Percentiles rank a stretch among this genome's conserved stretches.
Evolutionary conservation across 2,888 invertebrate species (phyloP).

Genomic region (Agonopterix arenella): DNA sequence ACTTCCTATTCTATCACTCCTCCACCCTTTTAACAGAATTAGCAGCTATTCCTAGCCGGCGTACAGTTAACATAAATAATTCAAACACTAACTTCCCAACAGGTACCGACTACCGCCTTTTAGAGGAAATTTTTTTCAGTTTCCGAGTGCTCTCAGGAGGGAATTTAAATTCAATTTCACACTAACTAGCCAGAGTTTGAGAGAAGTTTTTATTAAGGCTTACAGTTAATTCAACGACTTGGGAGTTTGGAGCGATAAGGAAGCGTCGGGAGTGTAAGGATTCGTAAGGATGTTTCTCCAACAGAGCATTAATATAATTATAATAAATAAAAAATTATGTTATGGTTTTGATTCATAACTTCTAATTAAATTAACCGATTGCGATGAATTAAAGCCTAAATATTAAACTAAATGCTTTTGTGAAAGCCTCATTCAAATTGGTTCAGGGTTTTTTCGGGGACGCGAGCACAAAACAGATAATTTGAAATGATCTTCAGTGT

Average conservation of each 20-base stretch:
- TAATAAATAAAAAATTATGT: no score
- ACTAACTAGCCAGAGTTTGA: conserved; percentile 27
- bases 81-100: conserved; percentile 11
- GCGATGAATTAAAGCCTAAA: no score
- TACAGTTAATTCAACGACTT: conserved; percentile 22
- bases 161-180: conserved; percentile 40
- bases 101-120: conserved; percentile 3
- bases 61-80: conserved; percentile 21
- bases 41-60: conserved; percentile 13
- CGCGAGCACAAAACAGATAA: no score
- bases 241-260: conserved; percentile 5
- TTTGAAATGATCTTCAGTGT: no score
- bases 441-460: no score
- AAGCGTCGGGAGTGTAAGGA: neutral
- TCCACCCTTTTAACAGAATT: conserved; percentile 16
- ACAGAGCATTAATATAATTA: no score
- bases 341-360: no score
- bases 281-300: no score
- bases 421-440: no score
- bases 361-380: no score
- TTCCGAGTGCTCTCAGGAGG: conserved; percentile 10
- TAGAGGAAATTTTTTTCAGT: conserved; percentile 17
- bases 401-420: no score
- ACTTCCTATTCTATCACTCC: conserved; percentile 15
- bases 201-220: conserved; percentile 31